Evolutionary conservation across 2,113 vertebrate genomes (phyloP).

Genomic region (Oophaga pumilio): DNA sequence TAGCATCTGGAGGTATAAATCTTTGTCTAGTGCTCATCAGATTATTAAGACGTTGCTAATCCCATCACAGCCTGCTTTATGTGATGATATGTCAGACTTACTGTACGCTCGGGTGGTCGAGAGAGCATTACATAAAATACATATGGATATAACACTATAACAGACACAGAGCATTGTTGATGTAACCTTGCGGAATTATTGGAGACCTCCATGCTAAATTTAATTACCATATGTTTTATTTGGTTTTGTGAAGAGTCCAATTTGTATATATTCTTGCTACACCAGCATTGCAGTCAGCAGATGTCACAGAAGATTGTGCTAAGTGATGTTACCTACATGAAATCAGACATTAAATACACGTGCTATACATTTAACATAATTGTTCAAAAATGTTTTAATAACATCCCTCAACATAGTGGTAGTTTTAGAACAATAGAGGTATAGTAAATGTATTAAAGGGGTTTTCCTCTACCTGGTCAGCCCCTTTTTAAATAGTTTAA

Average conservation of each 20-base stretch:
- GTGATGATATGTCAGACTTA: slow-evolving; percentile 43
- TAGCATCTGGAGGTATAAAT: slow-evolving; percentile 55
- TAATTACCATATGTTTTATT: slow-evolving; percentile 11
- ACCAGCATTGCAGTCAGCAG: neutral
- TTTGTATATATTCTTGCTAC: neutral
- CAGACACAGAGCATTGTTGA: neutral
- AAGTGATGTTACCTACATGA: neutral
- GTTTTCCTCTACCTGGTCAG: too few relatives aligned
- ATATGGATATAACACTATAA: too few relatives aligned
- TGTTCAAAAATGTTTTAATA: too few relatives aligned
- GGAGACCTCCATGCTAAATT: neutral
- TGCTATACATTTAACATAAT: too few relatives aligned
- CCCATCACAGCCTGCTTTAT: slow-evolving; percentile 41
- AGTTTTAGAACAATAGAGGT: too few relatives aligned
- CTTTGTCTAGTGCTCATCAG: slow-evolving; percentile 48
- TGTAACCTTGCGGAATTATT: neutral
- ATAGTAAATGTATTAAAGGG: too few relatives aligned
- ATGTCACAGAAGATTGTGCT: neutral
- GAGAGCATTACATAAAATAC: neutral
- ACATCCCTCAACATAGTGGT: too few relatives aligned
- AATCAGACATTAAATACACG: neutral
- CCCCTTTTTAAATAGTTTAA: too few relatives aligned
- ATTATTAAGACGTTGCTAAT: slow-evolving; percentile 52
- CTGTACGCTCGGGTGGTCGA: slow-evolving; percentile 31
- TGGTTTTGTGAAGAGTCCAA: neutral